These are phyloP conservation scores for Sthenelais limicola DNA, from an alignment of 2,888 invertebrate genomes.

Conservation along the genomic window DNA sequence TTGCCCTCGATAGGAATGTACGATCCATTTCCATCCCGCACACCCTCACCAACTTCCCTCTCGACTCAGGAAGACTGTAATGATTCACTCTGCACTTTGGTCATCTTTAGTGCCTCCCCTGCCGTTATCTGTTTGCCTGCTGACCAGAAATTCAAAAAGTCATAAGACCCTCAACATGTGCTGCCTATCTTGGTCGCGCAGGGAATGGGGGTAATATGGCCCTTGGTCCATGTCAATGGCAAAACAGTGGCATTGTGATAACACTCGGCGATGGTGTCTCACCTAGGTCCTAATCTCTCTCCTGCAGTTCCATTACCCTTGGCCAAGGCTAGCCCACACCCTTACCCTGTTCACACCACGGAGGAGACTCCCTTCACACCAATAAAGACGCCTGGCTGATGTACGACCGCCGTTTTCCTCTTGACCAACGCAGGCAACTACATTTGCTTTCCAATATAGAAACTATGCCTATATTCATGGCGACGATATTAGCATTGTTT, in stretches of 20 bases:
- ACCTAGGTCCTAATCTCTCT: constrained; percentile 20
- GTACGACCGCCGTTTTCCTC: constrained; percentile 25
- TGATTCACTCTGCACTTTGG: no score
- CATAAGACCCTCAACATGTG: not conserved
- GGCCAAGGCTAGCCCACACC: not conserved
- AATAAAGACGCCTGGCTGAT: constrained; percentile 5
- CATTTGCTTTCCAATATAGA: constrained; percentile 21
- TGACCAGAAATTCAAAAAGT: no score
- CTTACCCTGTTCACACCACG: constrained; percentile 3
- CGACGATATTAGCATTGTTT: constrained; percentile 18
- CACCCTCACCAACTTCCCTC: no score
- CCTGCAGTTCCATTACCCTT: not conserved
- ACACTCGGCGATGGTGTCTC: not conserved
- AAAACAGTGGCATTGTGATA: constrained; percentile 25
- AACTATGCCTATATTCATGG: constrained; percentile 26
- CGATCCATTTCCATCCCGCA: no score
- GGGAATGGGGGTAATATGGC: not conserved
- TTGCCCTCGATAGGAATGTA: no score
- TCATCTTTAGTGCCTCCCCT: no score
- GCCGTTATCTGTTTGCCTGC: no score
- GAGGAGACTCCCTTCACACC: constrained; percentile 2
- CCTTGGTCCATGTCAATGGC: constrained; percentile 33
- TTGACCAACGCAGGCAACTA: no score
- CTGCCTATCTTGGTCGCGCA: not conserved
- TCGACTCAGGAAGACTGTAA: no score